phyloP scores from a whole-genome alignment of 2,797 vertebrate species.

The Oceanodroma leucorhoa region DNA sequence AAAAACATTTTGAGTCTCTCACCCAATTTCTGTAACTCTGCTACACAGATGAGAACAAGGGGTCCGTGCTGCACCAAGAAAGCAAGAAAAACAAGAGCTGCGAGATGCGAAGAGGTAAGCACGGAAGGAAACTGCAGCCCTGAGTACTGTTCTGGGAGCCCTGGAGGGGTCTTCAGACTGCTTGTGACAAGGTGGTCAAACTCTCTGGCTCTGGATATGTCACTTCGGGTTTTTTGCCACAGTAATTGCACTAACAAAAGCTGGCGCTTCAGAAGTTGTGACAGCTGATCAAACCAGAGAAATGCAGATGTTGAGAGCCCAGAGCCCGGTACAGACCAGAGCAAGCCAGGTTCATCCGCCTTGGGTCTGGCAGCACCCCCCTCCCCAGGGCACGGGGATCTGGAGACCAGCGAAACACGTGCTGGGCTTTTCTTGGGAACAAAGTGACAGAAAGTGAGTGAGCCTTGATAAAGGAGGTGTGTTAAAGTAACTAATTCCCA shows the following conservation, averaged over 20 bases:
- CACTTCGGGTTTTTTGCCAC: neutral
- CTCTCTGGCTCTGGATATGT: neutral
- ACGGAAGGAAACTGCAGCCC: neutral
- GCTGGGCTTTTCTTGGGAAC: neutral
- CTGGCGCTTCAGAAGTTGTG: neutral
- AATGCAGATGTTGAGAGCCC: neutral
- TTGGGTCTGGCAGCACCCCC: neutral
- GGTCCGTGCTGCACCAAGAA: neutral
- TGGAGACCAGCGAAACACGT: neutral
- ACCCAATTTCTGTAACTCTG: neutral
- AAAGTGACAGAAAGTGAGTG: neutral
- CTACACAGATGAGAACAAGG: neutral
- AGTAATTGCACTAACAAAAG: neutral
- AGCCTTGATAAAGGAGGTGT: neutral
- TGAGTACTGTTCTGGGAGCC: neutral
- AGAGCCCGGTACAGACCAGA: neutral
- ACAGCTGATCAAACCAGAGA: neutral
- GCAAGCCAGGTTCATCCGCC: neutral
- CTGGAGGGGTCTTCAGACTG: neutral
- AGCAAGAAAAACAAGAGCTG: neutral
- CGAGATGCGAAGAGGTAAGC: neutral
- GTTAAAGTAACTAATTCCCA: neutral
- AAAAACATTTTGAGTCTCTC: neutral
- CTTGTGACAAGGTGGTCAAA: neutral
- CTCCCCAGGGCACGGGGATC: accelerated